Evolutionary conservation across 2,888 invertebrate genomes (phyloP), one percentile per base, ranked within the genome.

Genomic region (Xestoiulus laeticollis): DNA sequence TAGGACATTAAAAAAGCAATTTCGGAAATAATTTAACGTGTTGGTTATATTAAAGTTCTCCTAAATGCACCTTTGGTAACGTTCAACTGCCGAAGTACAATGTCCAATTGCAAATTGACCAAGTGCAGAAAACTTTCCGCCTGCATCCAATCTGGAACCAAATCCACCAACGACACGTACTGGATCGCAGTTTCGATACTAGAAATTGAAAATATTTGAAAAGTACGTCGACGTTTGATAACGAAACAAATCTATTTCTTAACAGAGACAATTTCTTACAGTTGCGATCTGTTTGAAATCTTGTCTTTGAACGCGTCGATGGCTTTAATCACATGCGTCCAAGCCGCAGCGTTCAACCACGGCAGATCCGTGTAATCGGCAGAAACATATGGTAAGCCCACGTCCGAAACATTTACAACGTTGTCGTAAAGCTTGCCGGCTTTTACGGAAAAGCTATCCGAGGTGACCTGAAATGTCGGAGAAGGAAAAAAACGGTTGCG

Each of bases 141-240:
- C n/a, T 86, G 22, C 26, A n/a, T 19, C 88, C 88, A 88, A 59
- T 86, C 26, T 4, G 88, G 88, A 44, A 86, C 19, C 38, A 78
- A n/a, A 33, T 88, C 88, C 5, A 88, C 44, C 10, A 88, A 16
- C n/a, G 88, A 88, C 32, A 88, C 38, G 38, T 86, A 88, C 26
- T 84, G 19, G 33, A 87, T 43, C 30, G 84, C 4, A 4, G 43
- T 53, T 4, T 84, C 53, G 26, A 48, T 78, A 5, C 86, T 86
- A 30, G 2, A 48, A 86, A 30, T n/a, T n/a, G n/a, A n/a, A n/a
- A n/a, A n/a, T n/a, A n/a, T n/a, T n/a, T n/a, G n/a, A n/a, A n/a
- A n/a, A n/a, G n/a, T n/a, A n/a, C n/a, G n/a, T n/a, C n/a, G n/a
- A n/a, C n/a, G n/a, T n/a, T n/a, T n/a, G n/a, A n/a, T n/a, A n/a